Percentiles rank a stretch among this genome's conserved stretches.
phyloP scores from a whole-genome alignment of 2,113 vertebrate species.

The Hydrolagus affinis region DNA sequence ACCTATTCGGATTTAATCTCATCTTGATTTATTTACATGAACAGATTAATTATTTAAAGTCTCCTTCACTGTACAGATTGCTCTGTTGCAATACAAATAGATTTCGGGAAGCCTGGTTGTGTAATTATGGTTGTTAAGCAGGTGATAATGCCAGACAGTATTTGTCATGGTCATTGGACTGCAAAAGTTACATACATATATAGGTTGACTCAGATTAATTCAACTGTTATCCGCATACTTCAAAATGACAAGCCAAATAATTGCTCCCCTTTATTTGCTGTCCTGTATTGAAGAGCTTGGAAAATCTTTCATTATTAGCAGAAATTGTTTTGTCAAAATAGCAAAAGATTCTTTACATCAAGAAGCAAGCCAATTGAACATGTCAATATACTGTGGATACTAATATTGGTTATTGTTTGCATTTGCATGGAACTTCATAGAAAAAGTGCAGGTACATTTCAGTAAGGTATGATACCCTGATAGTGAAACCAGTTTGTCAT shows the following conservation, averaged over 20 bases:
- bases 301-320: not conserved
- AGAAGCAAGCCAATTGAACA: slow-evolving; percentile 12
- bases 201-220: slow-evolving; percentile 1
- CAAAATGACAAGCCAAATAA: not conserved
- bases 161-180: not conserved
- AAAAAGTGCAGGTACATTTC: not conserved
- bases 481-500: not conserved
- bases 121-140: not conserved
- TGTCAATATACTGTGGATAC: not conserved
- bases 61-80: not conserved
- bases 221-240: not conserved
- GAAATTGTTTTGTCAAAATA: not conserved
- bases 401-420: not conserved
- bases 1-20: not conserved
- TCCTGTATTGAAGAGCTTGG: not conserved
- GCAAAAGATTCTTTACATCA: not conserved
- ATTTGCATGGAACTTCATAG: not conserved
- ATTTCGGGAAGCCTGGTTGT: not conserved
- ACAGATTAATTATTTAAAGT: not conserved
- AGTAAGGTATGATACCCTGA: not conserved
- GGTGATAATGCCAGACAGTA: not conserved
- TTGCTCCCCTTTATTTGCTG: not conserved
- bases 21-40: not conserved
- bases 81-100: not conserved
- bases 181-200: not conserved